These are phyloP conservation scores for Epicampocera succincta DNA, from an alignment of 2,888 invertebrate species.

Conservation along the genomic window DNA sequence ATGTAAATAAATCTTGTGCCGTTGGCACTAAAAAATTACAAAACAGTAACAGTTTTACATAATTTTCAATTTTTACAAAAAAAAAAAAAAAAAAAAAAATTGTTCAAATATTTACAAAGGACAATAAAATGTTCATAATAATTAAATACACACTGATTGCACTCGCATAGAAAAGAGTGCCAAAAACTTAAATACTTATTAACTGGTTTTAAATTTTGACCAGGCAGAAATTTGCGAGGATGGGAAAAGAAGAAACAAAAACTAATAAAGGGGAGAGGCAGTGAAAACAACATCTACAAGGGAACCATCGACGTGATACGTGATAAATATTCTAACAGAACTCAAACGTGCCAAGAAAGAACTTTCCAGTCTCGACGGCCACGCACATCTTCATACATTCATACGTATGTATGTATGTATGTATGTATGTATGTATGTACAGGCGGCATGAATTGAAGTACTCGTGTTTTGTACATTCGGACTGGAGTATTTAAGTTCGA, in stretches of 20 bases:
- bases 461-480: no score
- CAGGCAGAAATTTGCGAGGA: slow-evolving; percentile 3
- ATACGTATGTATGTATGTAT: no score
- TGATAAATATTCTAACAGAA: no score
- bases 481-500: no score
- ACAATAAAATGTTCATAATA: slow-evolving; percentile 9
- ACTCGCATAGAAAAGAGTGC: neutral
- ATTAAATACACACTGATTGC: slow-evolving; percentile 5
- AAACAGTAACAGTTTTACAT: neutral
- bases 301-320: no score
- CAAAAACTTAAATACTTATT: neutral
- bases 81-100: slow-evolving; percentile 18
- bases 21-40: neutral
- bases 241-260: slow-evolving; percentile 18
- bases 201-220: neutral
- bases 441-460: neutral
- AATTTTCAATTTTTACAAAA: neutral
- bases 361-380: neutral
- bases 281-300: slow-evolving; percentile 16
- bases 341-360: neutral
- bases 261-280: neutral
- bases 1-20: neutral
- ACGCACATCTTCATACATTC: no score
- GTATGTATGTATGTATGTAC: no score
- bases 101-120: slow-evolving; percentile 35